Evolutionary conservation across 2,888 invertebrate species (phyloP), one percentile per base, ranked within the genome.

Genomic region (Drosophila ezoana): DNA sequence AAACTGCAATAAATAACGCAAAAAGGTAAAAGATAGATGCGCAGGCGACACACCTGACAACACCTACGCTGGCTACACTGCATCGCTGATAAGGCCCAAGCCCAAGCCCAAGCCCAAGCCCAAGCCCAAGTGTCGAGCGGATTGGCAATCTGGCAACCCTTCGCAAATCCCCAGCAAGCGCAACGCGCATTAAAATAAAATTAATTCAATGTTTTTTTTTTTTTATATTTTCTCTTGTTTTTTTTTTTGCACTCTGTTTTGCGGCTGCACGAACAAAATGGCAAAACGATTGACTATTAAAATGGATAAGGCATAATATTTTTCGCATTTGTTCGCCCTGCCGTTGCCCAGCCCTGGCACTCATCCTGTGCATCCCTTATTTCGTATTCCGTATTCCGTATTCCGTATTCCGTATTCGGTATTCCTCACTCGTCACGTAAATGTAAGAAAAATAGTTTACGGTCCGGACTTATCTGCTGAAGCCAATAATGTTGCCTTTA

Each of bases 281-380:
- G 76, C 80, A 77, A 90, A 90, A 89, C 86, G 87, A 89, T 90
- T 83, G 90, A 90, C 89, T 89, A 84, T 87, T 86, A 83, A 87
- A 89, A 89, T 73, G 80, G 81, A 87, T 90, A 81, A 90, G 74
- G 83, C 75, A 87, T 89, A 86, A 90, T 89, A 72, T 86, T 89
- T 89, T 89, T 80, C 86, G 70, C 89, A 88, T 89, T 87, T 87
- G 79, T 64, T 58, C 40, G 51, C 47, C 54, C 53, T 9, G 49
- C 45, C 23, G 28, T 28, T 28, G 48, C 38, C 16, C 11, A 10
- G 9, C 16, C 16, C 16, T 16, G 40, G 44, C 35, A 54, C 35
- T 23, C 53, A 8, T 14, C 53, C 16, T 9, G 18, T 9, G 18
- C 43, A 32, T 28, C 8, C 28, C 8, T 28, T 28, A 28, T 23